Percentiles rank a stretch among this genome's conserved stretches.
Conservation (phyloP, 2,797 vertebrate genomes). For the Chanos chanos region DNA sequence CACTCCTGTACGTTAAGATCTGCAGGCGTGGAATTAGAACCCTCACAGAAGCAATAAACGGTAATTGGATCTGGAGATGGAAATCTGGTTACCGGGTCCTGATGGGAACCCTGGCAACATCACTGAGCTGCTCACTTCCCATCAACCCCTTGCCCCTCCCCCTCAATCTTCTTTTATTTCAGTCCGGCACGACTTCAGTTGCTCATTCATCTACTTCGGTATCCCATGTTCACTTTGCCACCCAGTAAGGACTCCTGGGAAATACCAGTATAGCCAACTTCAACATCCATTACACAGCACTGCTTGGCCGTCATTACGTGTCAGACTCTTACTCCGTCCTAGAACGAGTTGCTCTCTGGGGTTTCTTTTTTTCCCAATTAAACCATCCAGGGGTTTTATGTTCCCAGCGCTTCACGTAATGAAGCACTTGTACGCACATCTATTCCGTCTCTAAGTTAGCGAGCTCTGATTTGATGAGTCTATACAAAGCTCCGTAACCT, state of each 20-base stretch:
- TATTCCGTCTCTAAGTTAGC: too few species aligned
- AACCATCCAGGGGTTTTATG: neutral
- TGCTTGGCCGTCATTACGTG: conserved; percentile 13
- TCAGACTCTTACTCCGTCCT: too few species aligned
- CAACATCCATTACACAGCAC: conserved; percentile 12
- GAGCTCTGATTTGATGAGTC: too few species aligned
- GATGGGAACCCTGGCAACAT: conserved; percentile 37
- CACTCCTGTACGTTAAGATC: conserved; percentile 22
- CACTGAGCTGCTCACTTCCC: conserved; percentile 22
- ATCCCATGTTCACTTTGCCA: conserved; percentile 25
- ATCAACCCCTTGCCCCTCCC: conserved; percentile 4
- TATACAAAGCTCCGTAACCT: too few species aligned
- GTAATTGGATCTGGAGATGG: conserved; percentile 46
- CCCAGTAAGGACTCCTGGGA: conserved; percentile 19
- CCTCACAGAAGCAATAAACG: conserved; percentile 47
- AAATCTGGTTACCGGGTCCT: conserved; percentile 42
- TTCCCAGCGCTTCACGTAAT: too few species aligned
- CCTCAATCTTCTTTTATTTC: conserved; percentile 33
- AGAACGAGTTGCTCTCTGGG: conserved; percentile 6
- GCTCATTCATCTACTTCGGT: neutral
- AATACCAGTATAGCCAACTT: conserved; percentile 15
- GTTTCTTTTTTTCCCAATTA: conserved; percentile 32
- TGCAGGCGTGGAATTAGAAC: conserved; percentile 45
- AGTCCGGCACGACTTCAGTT: conserved; percentile 25
- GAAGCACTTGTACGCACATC: neutral